phyloP scores from a whole-genome alignment of 1,140 invertebrate species.

The Phortica variegata region DNA sequence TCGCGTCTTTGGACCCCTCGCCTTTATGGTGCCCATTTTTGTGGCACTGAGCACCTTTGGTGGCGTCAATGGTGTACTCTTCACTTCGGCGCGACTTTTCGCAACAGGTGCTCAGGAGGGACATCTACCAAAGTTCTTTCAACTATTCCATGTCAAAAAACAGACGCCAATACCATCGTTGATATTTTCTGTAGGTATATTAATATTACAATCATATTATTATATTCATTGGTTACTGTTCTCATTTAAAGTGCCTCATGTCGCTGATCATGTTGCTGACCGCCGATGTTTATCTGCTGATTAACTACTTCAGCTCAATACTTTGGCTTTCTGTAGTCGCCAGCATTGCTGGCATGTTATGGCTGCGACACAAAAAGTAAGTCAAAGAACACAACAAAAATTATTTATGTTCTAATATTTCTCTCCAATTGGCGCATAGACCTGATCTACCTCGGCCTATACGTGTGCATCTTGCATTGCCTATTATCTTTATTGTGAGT shows the following conservation, averaged over 20 bases:
- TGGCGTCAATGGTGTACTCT: slow-evolving; percentile 88
- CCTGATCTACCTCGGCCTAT: slow-evolving; percentile 81
- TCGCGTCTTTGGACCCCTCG: slow-evolving; percentile 72
- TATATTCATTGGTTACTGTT: neutral
- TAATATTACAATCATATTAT: neutral
- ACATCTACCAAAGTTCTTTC: slow-evolving; percentile 78
- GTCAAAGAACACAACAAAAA: slow-evolving; percentile 2
- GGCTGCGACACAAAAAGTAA: slow-evolving; percentile 66
- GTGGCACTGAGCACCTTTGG: slow-evolving; percentile 83
- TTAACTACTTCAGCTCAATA: slow-evolving; percentile 79
- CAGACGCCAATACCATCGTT: slow-evolving; percentile 81
- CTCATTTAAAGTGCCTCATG: slow-evolving; percentile 66
- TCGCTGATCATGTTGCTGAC: slow-evolving; percentile 72
- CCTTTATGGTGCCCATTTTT: slow-evolving; percentile 84
- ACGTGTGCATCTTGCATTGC: slow-evolving; percentile 76
- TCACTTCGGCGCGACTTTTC: slow-evolving; percentile 81
- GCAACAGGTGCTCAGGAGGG: slow-evolving; percentile 78
- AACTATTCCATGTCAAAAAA: slow-evolving; percentile 72
- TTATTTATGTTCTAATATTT: neutral
- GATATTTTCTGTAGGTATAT: slow-evolving; percentile 68
- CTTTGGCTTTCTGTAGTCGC: slow-evolving; percentile 77
- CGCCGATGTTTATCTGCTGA: slow-evolving; percentile 70
- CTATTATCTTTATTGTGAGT: slow-evolving; percentile 80
- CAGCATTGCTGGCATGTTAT: slow-evolving; percentile 76
- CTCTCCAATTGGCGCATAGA: slow-evolving; percentile 27